Evolutionary conservation across 2,888 invertebrate species (phyloP), one percentile per base, ranked within the genome.

Genomic region (Digitonthophagus gazella): DNA sequence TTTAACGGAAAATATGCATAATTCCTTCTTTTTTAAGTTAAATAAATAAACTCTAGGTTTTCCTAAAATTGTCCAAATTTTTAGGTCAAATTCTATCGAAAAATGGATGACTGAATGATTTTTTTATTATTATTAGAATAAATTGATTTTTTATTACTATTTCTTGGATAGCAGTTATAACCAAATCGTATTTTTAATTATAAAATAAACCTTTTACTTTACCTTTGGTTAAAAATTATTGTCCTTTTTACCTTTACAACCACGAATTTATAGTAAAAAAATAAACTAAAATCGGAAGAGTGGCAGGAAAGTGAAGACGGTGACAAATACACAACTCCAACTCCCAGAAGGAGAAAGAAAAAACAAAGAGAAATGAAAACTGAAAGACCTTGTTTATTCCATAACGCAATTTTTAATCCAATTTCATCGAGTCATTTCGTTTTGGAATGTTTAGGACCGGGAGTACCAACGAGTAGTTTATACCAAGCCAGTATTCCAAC

Each of bases 391-490:
- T 94, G 93, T 78, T 85, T 92, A 14, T 94, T 91, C 81, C 91
- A 93, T 81, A 92, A 90, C 72, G 93, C 91, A 0, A 86, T 90
- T 78, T 95, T 95, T 83, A 92, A 93, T 71, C 88, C 89, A 0
- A 82, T 84, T 18, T 87, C 88, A 2, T 87, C 89, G 2, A 87
- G 90, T 16, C 94, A 91, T 84, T 96, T 93, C 80, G 90, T 96
- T 63, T 85, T 97, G 74, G 93, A 95, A 81, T 98, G 98, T 81
- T 85, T 95, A 66, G 98, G 97, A 0, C 97, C 97, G 0, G 92
- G 91, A 0, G 90, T 97, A 65, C 97, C 98, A 0, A 90, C 89
- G 11, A 90, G 90, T 69, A 86, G 88, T 66, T 85, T 96, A 61
- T 91, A 91, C 80, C 85, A 86, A 71, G 86, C 89, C 61, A 86